These are phyloP conservation scores for Trachelipus rathkii DNA, from an alignment of 1,140 invertebrate species.

Conservation along the genomic window DNA sequence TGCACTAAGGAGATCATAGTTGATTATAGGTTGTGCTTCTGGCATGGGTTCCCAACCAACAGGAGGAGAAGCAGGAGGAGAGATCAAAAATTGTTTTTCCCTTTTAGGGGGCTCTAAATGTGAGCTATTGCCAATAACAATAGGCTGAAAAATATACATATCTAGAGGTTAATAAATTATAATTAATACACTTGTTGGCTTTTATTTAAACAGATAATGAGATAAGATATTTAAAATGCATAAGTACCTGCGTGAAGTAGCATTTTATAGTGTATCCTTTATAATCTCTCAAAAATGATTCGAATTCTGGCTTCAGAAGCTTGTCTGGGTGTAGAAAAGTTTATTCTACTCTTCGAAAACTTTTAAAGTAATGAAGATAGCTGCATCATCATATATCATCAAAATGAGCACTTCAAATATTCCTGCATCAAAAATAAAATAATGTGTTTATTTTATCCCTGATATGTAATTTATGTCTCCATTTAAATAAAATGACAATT, in stretches of 20 bases:
- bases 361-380: constrained; percentile 89
- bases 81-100: constrained; percentile 98
- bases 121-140: constrained; percentile 53
- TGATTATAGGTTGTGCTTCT: constrained; percentile 86
- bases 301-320: constrained; percentile 79
- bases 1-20: constrained; percentile 88
- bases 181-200: too few species aligned
- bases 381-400: constrained; percentile 73
- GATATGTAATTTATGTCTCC: too few species aligned
- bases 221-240: too few species aligned
- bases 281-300: constrained; percentile 76
- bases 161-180: too few species aligned
- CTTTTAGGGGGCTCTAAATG: constrained; percentile 85
- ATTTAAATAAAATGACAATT: too few species aligned
- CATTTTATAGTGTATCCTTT: constrained; percentile 79
- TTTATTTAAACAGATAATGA: too few species aligned
- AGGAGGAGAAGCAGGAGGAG: constrained; percentile 93
- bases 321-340: constrained; percentile 71
- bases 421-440: too few species aligned
- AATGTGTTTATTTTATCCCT: too few species aligned
- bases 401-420: too few species aligned
- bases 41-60: constrained; percentile 88
- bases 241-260: constrained; percentile 86
- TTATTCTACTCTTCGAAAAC: constrained; percentile 86
- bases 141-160: constrained; percentile 36